Conservation (phyloP, 2,797 vertebrate species). For the Aeoliscus strigatus region DNA sequence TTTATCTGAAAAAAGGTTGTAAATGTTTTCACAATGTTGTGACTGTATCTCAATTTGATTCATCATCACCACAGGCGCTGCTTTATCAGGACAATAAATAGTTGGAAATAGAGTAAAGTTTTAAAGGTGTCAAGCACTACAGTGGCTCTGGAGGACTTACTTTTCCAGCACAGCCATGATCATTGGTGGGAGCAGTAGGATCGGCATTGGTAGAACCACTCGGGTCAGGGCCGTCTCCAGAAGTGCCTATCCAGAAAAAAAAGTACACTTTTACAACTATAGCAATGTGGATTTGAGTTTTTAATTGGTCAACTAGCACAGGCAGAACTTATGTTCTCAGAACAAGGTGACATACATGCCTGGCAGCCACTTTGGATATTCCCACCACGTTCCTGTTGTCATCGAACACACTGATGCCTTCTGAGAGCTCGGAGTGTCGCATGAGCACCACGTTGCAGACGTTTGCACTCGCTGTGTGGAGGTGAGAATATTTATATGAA, state of each 20-base stretch:
- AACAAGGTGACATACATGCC: slow-evolving; percentile 66
- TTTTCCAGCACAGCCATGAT: slow-evolving; percentile 90
- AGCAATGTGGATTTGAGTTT: too few relatives aligned
- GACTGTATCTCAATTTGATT: too few relatives aligned
- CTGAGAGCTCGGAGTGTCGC: slow-evolving; percentile 86
- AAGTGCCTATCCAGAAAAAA: slow-evolving; percentile 80
- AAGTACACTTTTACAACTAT: too few relatives aligned
- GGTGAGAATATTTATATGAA: background rate
- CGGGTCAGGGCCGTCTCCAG: slow-evolving; percentile 88
- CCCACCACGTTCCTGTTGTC: slow-evolving; percentile 79
- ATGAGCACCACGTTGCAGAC: slow-evolving; percentile 94
- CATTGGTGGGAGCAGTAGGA: slow-evolving; percentile 88
- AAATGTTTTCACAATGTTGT: too few relatives aligned
- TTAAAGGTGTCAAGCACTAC: too few relatives aligned
- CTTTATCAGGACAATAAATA: too few relatives aligned
- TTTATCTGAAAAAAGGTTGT: too few relatives aligned
- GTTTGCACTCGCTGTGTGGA: slow-evolving; percentile 82
- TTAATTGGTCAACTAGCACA: too few relatives aligned
- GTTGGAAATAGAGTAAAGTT: too few relatives aligned
- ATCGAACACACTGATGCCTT: slow-evolving; percentile 85
- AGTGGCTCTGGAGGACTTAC: slow-evolving; percentile 68
- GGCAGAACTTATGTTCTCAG: too few relatives aligned
- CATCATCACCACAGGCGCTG: too few relatives aligned
- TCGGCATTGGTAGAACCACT: slow-evolving; percentile 89
- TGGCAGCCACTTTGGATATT: slow-evolving; percentile 85